A percentile compares a stretch with the other conserved stretches of the same genome.
phyloP scores from a whole-genome alignment of 2,113 vertebrate genomes.

The Cricetomys ansorgei region DNA sequence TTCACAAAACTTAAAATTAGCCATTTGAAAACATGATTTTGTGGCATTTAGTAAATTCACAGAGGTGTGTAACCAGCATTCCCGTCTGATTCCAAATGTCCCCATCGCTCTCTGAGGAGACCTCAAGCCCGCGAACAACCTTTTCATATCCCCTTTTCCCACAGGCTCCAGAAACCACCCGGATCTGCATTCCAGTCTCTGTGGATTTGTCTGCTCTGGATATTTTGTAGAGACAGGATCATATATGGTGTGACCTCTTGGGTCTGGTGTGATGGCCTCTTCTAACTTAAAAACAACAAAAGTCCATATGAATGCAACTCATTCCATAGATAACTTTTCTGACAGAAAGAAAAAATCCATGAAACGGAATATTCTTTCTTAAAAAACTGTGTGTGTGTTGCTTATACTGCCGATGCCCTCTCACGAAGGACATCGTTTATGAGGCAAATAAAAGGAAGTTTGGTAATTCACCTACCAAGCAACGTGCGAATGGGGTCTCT shows the following conservation, averaged over 20 bases:
- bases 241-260: neutral
- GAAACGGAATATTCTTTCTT: conserved; percentile 1
- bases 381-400: neutral
- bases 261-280: neutral
- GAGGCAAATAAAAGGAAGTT: neutral
- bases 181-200: neutral
- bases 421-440: neutral
- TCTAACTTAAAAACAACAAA: conserved; percentile 62
- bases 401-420: neutral
- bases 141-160: rapidly evolving
- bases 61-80: no score
- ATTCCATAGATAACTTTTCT: conserved; percentile 1
- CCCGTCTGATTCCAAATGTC: neutral
- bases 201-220: neutral
- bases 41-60: neutral
- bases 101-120: neutral
- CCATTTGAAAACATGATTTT: neutral
- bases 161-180: no score
- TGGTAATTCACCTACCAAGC: neutral
- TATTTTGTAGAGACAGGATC: neutral
- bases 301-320: conserved; percentile 49
- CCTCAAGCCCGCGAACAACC: rapidly evolving
- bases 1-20: neutral
- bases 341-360: conserved; percentile 22
- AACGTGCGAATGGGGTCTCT: neutral